Evolutionary conservation across 2,113 vertebrate genomes (phyloP).

Genomic region (Varanus salvator): DNA sequence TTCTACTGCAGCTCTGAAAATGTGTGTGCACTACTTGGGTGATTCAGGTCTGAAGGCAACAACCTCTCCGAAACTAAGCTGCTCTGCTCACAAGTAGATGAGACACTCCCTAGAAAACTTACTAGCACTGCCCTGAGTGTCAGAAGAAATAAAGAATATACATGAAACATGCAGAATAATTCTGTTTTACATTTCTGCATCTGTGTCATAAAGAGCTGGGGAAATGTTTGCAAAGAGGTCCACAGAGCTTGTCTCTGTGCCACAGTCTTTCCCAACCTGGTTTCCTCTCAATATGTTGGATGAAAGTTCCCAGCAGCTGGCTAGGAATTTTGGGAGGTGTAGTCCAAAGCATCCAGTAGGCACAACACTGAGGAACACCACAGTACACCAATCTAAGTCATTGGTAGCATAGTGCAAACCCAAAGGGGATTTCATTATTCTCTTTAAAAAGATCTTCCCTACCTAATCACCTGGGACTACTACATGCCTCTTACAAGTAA

Average conservation of each 20-base stretch:
- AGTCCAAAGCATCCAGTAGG: no score
- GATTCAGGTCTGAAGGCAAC: not conserved
- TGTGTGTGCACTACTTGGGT: not conserved
- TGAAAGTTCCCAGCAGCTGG: no score
- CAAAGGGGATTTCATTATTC: not conserved
- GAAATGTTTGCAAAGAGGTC: not conserved
- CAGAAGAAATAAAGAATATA: not conserved
- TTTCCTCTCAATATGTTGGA: no score
- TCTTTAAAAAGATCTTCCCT: not conserved
- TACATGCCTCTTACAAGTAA: not conserved
- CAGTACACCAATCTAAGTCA: not conserved
- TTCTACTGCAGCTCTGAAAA: not conserved
- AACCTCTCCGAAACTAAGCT: not conserved
- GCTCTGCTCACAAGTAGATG: not conserved
- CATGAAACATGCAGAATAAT: not conserved
- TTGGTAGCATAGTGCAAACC: no score
- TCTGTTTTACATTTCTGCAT: not conserved
- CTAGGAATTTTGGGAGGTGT: no score
- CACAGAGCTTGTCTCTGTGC: not conserved
- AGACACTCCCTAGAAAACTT: not conserved
- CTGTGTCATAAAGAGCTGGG: not conserved
- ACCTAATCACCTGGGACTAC: no score
- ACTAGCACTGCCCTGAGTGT: not conserved
- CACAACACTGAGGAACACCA: no score
- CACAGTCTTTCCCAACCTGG: not conserved